phyloP scores from a whole-genome alignment of 2,797 vertebrate genomes.

The Oreochromis grahami region DNA sequence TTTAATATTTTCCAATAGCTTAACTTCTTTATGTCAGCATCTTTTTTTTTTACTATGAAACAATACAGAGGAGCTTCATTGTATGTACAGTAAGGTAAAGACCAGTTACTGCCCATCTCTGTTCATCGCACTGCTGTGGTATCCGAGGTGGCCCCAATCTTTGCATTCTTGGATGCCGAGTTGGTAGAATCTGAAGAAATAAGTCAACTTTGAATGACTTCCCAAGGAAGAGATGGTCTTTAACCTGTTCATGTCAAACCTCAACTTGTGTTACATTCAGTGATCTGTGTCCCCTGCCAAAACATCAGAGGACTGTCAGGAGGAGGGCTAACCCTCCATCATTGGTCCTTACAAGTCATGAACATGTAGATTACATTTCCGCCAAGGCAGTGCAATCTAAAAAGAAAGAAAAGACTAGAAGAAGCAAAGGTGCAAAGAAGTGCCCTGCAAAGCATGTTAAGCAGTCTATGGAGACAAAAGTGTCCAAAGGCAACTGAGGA shows the following conservation, averaged over 20 bases:
- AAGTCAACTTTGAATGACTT: rapidly evolving
- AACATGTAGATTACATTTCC: neutral
- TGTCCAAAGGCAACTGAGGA: neutral
- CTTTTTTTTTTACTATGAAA: no score
- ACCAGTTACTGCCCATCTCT: neutral
- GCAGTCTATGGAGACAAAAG: neutral
- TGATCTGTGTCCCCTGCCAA: rapidly evolving
- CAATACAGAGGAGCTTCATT: neutral
- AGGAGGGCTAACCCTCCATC: neutral
- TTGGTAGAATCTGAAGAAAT: neutral
- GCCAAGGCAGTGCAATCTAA: rapidly evolving
- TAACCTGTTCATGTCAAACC: neutral
- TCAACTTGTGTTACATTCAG: neutral
- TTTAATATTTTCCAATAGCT: no score
- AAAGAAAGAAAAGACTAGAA: neutral
- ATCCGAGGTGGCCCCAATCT: neutral
- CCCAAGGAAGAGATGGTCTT: neutral
- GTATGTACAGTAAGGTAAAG: rapidly evolving
- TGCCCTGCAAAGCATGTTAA: neutral
- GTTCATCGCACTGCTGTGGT: neutral
- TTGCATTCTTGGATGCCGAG: neutral
- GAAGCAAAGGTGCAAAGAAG: neutral
- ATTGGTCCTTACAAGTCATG: neutral
- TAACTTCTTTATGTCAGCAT: no score
- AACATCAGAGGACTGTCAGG: neutral